These are phyloP conservation scores for Sebastiscus albofasciatus DNA, from an alignment of 2,797 vertebrate species.

Conservation along the genomic window DNA sequence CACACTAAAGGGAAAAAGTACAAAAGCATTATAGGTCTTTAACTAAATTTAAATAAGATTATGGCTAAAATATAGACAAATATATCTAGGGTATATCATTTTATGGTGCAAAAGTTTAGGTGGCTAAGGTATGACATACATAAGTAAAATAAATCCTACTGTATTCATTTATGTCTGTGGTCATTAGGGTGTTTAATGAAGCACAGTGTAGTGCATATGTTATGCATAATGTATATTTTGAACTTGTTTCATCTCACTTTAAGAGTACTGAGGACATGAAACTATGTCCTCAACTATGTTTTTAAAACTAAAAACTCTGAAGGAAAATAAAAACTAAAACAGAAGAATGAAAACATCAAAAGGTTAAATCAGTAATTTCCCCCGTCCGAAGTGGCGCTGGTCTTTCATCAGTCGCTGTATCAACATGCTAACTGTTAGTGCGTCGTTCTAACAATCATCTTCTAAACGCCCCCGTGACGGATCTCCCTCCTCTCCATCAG, in stretches of 20 bases:
- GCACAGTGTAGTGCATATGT: neutral
- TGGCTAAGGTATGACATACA: neutral
- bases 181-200: neutral
- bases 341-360: neutral
- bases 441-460: constrained; percentile 28
- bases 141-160: neutral
- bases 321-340: neutral
- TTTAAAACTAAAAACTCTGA: neutral
- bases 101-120: neutral
- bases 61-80: neutral
- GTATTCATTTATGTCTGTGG: neutral
- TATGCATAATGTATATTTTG: neutral
- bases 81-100: neutral
- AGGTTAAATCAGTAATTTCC: neutral
- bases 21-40: neutral
- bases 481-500: constrained; percentile 38
- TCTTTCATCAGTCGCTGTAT: constrained; percentile 9
- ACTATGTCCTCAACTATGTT: neutral
- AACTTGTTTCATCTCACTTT: neutral
- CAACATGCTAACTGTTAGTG: neutral
- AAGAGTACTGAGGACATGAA: neutral
- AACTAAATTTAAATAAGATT: neutral
- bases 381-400: neutral
- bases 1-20: too few relatives aligned
- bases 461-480: constrained; percentile 11